Evolutionary conservation across 2,888 invertebrate genomes (phyloP), one percentile per base, ranked within the genome.

Genomic region (Eledona agricola): DNA sequence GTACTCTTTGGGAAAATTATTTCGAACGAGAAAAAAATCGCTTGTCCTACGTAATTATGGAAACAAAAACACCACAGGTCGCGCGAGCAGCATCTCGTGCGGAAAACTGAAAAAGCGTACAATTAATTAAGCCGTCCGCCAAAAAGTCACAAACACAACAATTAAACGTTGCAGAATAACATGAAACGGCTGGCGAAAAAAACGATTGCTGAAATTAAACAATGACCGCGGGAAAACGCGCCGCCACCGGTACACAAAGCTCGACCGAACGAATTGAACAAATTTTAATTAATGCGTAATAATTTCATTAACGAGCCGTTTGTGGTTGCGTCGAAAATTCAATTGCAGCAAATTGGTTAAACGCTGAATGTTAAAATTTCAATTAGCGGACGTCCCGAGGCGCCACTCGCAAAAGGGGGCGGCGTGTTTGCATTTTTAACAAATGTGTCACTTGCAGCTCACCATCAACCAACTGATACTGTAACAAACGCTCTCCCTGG

Each of bases 241-340:
- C 2, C n/a, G 2, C 10, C 10, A 13, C n/a, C 17, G 9, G 29
- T 28, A 23, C 13, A 40, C 67, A 69, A 69, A 69, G 66, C 65
- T 57, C 54, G 51, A 51, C 54, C 45, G 59, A 64, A 63, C 65
- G 63, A 71, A 72, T 72, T 69, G 71, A 72, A 71, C 67, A 69
- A 71, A 74, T 74, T 76, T 76, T 76, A 75, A 76, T 75, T 75
- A 75, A 73, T 72, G 70, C 69, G 70, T 69, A 65, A 72, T 73
- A 73, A 75, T 75, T 74, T 72, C 71, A 74, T 73, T 74, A 71
- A 62, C 55, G 49, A n/a, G 58, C 59, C 65, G 64, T 62, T 66
- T 66, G 66, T 62, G 63, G 61, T 57, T 55, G 57, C 51, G 55
- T 46, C 55, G 59, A 61, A 70, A 71, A 71, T 70, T 69, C 67